Conservation (phyloP, 1,140 invertebrate species). For the Bombus ignitus region DNA sequence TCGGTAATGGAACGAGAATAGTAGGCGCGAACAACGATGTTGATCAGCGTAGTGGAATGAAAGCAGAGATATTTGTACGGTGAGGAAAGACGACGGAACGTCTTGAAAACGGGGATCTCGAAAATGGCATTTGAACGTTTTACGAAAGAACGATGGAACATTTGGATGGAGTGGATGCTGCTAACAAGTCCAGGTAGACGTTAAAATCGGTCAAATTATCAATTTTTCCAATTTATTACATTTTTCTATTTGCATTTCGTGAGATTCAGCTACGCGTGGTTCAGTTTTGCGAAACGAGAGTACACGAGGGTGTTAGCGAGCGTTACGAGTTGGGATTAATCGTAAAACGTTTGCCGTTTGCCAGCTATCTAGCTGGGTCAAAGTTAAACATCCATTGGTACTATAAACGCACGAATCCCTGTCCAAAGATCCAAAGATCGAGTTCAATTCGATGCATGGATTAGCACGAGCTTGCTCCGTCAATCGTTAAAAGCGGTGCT, state of each 20-base stretch:
- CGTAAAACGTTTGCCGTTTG: neutral
- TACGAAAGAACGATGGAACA: neutral
- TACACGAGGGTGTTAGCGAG: neutral
- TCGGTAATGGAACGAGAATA: neutral
- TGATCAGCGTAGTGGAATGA: neutral
- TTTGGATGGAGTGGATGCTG: neutral
- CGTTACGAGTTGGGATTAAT: neutral
- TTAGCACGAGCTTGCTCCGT: neutral
- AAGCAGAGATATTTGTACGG: neutral
- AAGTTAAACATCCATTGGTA: neutral
- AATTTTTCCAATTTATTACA: constrained; percentile 17
- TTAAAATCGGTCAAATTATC: neutral
- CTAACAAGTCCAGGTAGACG: constrained; percentile 6
- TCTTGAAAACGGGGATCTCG: neutral
- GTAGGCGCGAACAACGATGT: constrained; percentile 2
- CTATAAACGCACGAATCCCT: neutral
- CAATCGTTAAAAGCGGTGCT: neutral
- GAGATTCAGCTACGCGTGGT: neutral
- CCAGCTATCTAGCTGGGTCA: neutral
- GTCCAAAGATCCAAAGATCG: neutral
- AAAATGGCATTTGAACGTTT: neutral
- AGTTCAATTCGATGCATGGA: no score
- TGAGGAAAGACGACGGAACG: neutral
- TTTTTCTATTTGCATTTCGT: constrained; percentile 27
- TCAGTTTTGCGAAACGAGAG: neutral